Conservation (phyloP, 2,797 vertebrate species). For the Parauchenoglanis ngamensis region DNA sequence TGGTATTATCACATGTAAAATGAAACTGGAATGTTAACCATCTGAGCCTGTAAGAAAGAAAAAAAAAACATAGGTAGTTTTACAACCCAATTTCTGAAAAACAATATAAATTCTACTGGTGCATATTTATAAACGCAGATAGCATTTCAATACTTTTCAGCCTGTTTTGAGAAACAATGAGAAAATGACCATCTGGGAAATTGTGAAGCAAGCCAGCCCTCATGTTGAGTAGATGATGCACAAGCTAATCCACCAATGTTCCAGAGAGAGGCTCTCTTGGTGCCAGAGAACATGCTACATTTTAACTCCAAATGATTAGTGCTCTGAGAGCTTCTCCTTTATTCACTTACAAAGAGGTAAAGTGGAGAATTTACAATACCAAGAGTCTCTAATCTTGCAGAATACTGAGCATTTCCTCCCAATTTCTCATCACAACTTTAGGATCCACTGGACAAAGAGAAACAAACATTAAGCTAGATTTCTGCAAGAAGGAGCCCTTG, state of each 20-base stretch:
- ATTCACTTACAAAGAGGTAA: constrained; percentile 19
- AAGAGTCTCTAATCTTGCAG: neutral
- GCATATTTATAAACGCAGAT: neutral
- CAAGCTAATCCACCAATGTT: constrained; percentile 7
- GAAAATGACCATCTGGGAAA: constrained; percentile 21
- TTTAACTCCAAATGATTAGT: constrained; percentile 7
- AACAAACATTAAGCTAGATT: neutral
- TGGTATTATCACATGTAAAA: neutral
- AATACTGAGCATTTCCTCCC: neutral
- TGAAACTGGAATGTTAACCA: neutral
- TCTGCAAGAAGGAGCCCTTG: neutral
- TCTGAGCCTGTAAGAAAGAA: constrained; percentile 38
- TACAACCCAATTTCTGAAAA: constrained; percentile 3
- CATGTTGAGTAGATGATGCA: constrained; percentile 34
- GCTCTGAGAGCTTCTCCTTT: neutral
- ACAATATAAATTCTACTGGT: neutral
- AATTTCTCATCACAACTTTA: neutral
- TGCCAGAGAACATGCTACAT: constrained; percentile 20
- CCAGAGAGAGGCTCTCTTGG: constrained; percentile 7
- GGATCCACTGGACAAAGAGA: neutral
- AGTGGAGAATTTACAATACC: neutral
- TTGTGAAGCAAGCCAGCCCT: constrained; percentile 12
- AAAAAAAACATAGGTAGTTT: neutral
- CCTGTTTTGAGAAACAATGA: constrained; percentile 9
- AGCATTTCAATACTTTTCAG: neutral